A percentile compares a stretch with the other conserved stretches of the same genome.
phyloP scores from a whole-genome alignment of 2,888 invertebrate species.

The Adela reaumurella region DNA sequence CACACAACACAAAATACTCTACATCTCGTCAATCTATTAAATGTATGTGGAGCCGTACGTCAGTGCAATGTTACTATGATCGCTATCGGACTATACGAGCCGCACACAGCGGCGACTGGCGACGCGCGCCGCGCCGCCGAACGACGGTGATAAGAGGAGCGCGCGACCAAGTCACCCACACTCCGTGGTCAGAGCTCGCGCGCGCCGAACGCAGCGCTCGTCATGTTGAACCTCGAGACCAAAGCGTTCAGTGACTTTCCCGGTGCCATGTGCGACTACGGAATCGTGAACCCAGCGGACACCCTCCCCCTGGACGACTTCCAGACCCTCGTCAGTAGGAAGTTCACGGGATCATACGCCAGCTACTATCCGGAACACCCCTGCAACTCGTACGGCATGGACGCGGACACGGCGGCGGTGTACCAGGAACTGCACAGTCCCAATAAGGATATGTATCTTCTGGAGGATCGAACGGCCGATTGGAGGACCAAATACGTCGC shows the following conservation, averaged over 20 bases:
- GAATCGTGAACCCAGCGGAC: slow-evolving; percentile 21
- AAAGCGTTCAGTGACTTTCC: not conserved
- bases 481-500: slow-evolving; percentile 52
- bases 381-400: slow-evolving; percentile 37
- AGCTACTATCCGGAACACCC: slow-evolving; percentile 33
- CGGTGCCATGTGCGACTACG: not conserved
- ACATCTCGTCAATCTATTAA: too few species aligned
- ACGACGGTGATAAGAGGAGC: not conserved
- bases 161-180: not conserved
- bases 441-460: slow-evolving; percentile 22
- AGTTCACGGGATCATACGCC: slow-evolving; percentile 34
- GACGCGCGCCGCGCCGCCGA: too few species aligned
- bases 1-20: too few species aligned
- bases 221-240: not conserved
- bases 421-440: slow-evolving; percentile 41
- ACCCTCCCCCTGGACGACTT: slow-evolving; percentile 46
- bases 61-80: too few species aligned
- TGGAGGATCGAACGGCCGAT: slow-evolving; percentile 26
- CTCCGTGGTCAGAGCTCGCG: not conserved
- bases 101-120: too few species aligned
- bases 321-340: slow-evolving; percentile 36
- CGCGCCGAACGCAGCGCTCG: not conserved
- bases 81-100: too few species aligned
- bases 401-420: slow-evolving; percentile 31
- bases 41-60: too few species aligned